Base-by-base conservation (phyloP, 2,888 invertebrate species). In the Drosophila prostipennis region DNA sequence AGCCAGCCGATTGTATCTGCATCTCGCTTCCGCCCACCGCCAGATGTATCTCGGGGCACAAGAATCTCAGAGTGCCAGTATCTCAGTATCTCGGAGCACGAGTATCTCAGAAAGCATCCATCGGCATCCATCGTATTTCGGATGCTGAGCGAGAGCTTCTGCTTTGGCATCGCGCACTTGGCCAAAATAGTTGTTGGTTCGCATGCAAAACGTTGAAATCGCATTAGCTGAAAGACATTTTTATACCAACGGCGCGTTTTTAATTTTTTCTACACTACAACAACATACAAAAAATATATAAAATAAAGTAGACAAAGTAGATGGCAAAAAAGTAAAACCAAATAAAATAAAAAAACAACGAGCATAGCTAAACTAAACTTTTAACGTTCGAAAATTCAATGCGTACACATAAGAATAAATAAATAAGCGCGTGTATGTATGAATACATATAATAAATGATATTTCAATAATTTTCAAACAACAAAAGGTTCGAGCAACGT, bases 141-240 rank as follows among this genome's bases (percentile, higher is more conserved):
- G 58, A 60, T 71, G 52, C 58, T 76, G 59, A 36, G 71, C 84
- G 87, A 74, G 79, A 87, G 82, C 87, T 88, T 80, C 77, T 88
- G 77, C 80, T 78, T 56, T 72, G 77, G 64, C 74, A 79, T 79
- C 83, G 78, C 77, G 87, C 78, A 84, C 78, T 86, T 81, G 77
- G 87, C 89, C 78, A 86, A 88, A 86, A 80, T 84, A 84, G 84
- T 90, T 91, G 91, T 91, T 91, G 91, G 91, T 88, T 90, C 90
- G 90, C 91, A 91, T 91, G 90, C 90, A 89, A 82, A 89, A 91
- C 90, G 91, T 89, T 80, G 83, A 89, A 89, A 90, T 89, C 84
- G 89, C 87, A 83, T 77, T 83, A 90, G 89, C 89, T 90, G 84
- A 86, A 80, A 75, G 74, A 76, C 69, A 87, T 86, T 89, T 89